Base-by-base conservation (phyloP, 2,888 invertebrate genomes). In the Nineta flava region DNA sequence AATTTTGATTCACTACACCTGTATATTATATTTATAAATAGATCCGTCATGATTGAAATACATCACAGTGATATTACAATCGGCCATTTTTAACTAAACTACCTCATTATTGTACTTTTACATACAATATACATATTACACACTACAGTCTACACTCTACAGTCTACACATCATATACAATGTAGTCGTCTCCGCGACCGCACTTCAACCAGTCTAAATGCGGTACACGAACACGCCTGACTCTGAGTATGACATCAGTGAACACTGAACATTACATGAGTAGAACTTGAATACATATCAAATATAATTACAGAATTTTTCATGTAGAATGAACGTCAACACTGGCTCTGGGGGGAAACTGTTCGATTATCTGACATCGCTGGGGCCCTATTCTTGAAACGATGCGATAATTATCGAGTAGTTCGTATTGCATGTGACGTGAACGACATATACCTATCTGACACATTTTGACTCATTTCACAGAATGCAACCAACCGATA, bases 71-170 rank as follows among this genome's bases (percentile, higher is more conserved):
- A 26, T 54, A 54, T 60, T 62, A 64, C 60, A 64, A 65, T 65
- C 65, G 65, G 65, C 66, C 62, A 66, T 62, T 65, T 64, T 61
- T 65, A 61, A 59, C 59, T 58, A 57, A 26, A 26, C 26, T 26
- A 26, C 26, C 26, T 26, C 26, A 26, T 26, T 26, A 26, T 26
- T 26, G 19, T 19, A 19, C 19, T 4, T 19, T 4, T 2, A 19
- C 5, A 19, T 5, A 19, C 19, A 19, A 26, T 6, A 26, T 26
- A 26, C 26, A 56, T 57, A 57, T 57, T 57, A 53, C 56, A 55
- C n/a, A n/a, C n/a, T n/a, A n/a, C n/a, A n/a, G n/a, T n/a, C n/a
- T n/a, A n/a, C n/a, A n/a, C n/a, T n/a, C n/a, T n/a, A n/a, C n/a
- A n/a, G n/a, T n/a, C 62, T 61, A 60, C 63, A 58, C 55, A 55